Evolutionary conservation across 2,888 invertebrate genomes (phyloP), one percentile per base, ranked within the genome.

Genomic region (Papilio elwesi): DNA sequence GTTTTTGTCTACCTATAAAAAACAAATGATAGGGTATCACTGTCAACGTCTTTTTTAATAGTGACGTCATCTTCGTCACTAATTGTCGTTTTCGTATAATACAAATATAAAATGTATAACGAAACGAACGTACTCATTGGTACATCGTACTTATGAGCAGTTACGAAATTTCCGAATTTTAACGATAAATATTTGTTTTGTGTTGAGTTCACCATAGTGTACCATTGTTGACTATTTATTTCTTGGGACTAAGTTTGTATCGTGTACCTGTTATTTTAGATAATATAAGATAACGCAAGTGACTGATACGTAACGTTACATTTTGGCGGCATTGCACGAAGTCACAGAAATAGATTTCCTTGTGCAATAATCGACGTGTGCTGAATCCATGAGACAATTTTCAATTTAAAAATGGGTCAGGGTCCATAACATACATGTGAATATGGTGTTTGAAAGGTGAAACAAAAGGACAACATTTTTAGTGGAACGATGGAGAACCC

Each of bases 261-360:
- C 12, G 57, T 68, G 6, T 43, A 66, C 15, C 15, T 55, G n/a
- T 16, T 68, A 6, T 68, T 65, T 53, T 51, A 55, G 48, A 57
- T 38, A 68, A 68, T 64, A 49, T 43, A 53, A 72, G 55, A 70
- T 74, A 59, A 69, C 68, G 68, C 49, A 59, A 57, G 68, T 71
- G 53, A 13, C 62, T 36, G 78, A 82, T 81, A 83, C 83, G 80
- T 87, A 86, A 87, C 86, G 85, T 87, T 87, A 88, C 83, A 76
- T 92, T 93, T 93, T 93, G 93, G 93, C 93, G 93, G 93, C 89
- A 93, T 89, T 85, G 83, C 85, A 86, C 82, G 84, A 87, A 91
- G 88, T 85, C 88, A 90, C 92, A 85, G 81, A 93, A 93, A 93
- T 93, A 93, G 93, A 93, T 71, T 89, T 85, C 83, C 91, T 92